These are phyloP conservation scores for Aspidiotus rigidus DNA, from an alignment of 2,888 invertebrate genomes.

Conservation along the genomic window DNA sequence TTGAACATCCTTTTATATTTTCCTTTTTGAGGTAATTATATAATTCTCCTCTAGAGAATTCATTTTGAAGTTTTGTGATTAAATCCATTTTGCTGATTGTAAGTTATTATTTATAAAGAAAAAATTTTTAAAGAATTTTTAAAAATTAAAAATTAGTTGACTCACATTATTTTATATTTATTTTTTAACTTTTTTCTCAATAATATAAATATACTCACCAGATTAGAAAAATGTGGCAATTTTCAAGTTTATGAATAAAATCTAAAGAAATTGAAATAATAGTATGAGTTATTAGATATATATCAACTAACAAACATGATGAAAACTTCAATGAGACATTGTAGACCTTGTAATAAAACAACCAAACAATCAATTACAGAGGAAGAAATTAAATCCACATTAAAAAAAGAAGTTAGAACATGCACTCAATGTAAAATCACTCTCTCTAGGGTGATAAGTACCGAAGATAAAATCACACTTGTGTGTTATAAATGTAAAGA, in stretches of 20 bases:
- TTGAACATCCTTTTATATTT: conserved; percentile 21
- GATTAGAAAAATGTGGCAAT: conserved; percentile 1
- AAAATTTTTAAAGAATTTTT: not conserved
- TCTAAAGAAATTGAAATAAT: conserved; percentile 6
- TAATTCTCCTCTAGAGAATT: conserved; percentile 12
- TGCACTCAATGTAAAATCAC: conserved; percentile 10
- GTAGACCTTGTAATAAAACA: conserved; percentile 10
- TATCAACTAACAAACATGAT: conserved; percentile 5
- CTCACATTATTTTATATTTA: conserved; percentile 11
- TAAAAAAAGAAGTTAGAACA: conserved; percentile 7
- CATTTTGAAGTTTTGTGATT: conserved; percentile 11
- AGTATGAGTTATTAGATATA: conserved; percentile 9
- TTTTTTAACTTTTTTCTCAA: conserved; percentile 3
- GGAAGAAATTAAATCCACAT: conserved; percentile 1
- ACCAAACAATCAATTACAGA: conserved; percentile 9
- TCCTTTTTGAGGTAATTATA: conserved; percentile 12
- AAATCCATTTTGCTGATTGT: conserved; percentile 2
- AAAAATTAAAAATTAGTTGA: conserved; percentile 10
- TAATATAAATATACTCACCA: conserved; percentile 5
- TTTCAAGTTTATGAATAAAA: not conserved
- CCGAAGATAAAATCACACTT: conserved; percentile 10
- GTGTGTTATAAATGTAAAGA: conserved; percentile 7
- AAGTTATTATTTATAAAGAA: conserved; percentile 1
- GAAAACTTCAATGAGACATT: conserved; percentile 9
- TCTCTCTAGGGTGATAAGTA: conserved; percentile 3